Conservation (phyloP, 2,888 invertebrate genomes). For the Amorpha juglandis region DNA sequence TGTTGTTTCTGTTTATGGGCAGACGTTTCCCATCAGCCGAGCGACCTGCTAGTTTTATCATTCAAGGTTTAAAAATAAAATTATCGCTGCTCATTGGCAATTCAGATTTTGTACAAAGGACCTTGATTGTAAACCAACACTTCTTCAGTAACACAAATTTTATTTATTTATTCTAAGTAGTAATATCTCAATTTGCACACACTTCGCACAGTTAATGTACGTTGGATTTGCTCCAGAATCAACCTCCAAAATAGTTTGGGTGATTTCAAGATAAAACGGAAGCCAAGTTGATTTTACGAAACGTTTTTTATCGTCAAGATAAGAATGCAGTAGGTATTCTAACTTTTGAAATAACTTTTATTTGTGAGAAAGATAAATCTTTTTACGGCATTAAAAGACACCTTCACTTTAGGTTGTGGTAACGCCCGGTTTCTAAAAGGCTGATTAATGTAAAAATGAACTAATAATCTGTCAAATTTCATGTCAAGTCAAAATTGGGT, state of each 20-base stretch:
- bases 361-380: not conserved
- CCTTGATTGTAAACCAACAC: no score
- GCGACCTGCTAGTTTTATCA: no score
- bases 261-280: constrained; percentile 13
- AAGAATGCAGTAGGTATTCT: not conserved
- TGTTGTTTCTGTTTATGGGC: no score
- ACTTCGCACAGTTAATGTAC: not conserved
- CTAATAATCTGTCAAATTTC: no score
- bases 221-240: constrained; percentile 13
- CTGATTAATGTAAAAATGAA: no score
- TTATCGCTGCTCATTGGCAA: no score
- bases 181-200: not conserved
- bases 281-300: not conserved
- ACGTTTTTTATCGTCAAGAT: not conserved
- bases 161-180: not conserved
- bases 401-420: not conserved
- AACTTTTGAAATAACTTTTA: not conserved
- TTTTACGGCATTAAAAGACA: not conserved
- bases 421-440: not conserved
- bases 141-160: not conserved
- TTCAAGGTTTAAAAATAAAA: no score
- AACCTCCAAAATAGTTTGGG: not conserved
- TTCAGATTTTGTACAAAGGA: no score
- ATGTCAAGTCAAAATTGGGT: no score
- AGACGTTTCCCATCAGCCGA: no score